phyloP scores from a whole-genome alignment of 2,797 vertebrate genomes.

The Rhynchotus rufescens region DNA sequence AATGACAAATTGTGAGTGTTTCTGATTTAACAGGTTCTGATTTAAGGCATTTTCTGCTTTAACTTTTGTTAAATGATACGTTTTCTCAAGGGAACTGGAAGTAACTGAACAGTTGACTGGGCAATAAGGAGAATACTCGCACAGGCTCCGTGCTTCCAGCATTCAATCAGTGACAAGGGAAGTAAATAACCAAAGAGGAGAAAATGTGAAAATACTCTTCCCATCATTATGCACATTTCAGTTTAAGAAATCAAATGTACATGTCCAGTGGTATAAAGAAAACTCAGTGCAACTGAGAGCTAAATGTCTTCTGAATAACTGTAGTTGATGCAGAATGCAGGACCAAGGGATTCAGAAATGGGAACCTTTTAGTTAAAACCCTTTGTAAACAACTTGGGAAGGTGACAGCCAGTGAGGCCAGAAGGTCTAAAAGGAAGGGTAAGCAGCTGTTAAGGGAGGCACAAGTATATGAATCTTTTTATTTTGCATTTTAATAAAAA shows the following conservation, averaged over 20 bases:
- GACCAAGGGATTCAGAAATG: slow-evolving; percentile 58
- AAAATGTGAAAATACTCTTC: not conserved
- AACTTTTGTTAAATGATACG: not conserved
- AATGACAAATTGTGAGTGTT: not conserved
- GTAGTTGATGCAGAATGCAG: slow-evolving; percentile 61
- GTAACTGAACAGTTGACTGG: not conserved
- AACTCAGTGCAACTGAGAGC: slow-evolving; percentile 58
- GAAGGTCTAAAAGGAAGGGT: slow-evolving; percentile 63
- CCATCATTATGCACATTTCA: not conserved
- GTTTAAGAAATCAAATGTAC: slow-evolving; percentile 31
- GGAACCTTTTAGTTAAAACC: slow-evolving; percentile 60
- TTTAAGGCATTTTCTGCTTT: not conserved
- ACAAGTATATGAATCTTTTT: slow-evolving; percentile 44
- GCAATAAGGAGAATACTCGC: not conserved
- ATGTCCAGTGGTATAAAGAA: slow-evolving; percentile 45
- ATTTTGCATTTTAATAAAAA: slow-evolving; percentile 57
- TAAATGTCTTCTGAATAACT: slow-evolving; percentile 67
- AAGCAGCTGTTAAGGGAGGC: slow-evolving; percentile 62
- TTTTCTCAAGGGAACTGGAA: not conserved
- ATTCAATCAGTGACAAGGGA: not conserved
- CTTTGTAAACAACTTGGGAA: slow-evolving; percentile 45
- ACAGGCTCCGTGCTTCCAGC: not conserved
- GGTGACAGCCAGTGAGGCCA: slow-evolving; percentile 30
- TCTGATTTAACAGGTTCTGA: not conserved
- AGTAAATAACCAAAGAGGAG: not conserved